Evolutionary conservation across 2,888 invertebrate genomes (phyloP), one percentile per base, ranked within the genome.

Genomic region (Campoplex capitator): DNA sequence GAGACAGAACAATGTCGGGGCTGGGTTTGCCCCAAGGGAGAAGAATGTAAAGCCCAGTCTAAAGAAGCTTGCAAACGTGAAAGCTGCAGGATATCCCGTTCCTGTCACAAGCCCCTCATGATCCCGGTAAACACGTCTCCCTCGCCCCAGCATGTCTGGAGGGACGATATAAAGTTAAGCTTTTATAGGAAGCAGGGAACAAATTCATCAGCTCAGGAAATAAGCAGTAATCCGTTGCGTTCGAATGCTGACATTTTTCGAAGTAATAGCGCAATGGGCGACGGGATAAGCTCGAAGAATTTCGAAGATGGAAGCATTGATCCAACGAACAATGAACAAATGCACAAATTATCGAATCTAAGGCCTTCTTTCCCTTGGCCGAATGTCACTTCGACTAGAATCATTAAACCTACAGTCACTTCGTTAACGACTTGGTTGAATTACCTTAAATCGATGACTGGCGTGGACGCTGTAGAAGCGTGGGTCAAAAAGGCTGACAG

Each of bases 11-110:
- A 90, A 45, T 93, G 93, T 82, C 90, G 87, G 9, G 93, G 93
- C 45, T 93, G 93, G 93, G 87, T 93, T 28, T 93, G 93, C 42
- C 93, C 93, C 28, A 82, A 67, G 35, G 81, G 62, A 74, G 90
- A 92, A 28, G 88, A 81, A 28, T 93, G 93, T 80, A 65, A 45
- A 6, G 89, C 90, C 0, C 80, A 85, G 56, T 62, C 85, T 48
- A 75, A 88, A 56, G 86, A 58, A 42, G 76, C 89, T 9, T 93
- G 93, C 75, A 78, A 84, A 23, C 45, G 73, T 6, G 79, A 88
- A 13, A 77, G 88, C 45, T 93, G 93, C 73, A 83, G 70, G 18
- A 79, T 92, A 56, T 85, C 84, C 9, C 89, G 93, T 56, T 89
- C 88, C 11, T 93, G 93, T 74, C 83, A 89, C 35, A 81, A 74